Base-by-base conservation (phyloP, 2,797 vertebrate species). In the Luscinia megarhynchos region DNA sequence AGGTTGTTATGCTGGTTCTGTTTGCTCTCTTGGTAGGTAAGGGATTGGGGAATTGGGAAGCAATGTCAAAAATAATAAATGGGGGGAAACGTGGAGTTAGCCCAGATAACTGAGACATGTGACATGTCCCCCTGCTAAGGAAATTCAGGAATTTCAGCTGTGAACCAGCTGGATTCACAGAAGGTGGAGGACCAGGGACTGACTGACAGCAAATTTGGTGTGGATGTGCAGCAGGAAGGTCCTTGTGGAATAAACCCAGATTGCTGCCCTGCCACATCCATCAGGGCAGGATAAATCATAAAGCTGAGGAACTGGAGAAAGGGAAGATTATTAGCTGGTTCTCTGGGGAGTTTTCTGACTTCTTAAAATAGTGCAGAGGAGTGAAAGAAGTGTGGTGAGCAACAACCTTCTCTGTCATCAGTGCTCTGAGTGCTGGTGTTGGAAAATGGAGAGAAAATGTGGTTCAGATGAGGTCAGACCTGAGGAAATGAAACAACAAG, bases 101-200 rank as follows among this genome's bases (percentile, higher is more conserved):
- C 38, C 27, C n/a, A 75, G 78, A 10, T 53, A 8, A 18, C 15
- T 24, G 66, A 54, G 18, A 41, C 5, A 2, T 11, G n/a, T 50
- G 20, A 18, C 34, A 15, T 68, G 10, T 76, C 10, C 12, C 11
- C 15, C 20, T 78, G 2, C 32, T 76, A 21, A 62, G 78, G 95
- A 84, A 55, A 74, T 46, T 26, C 9, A 38, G 59, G 45, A 75
- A 51, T 68, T 68, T 41, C 54, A 57, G 16, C 29, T 91, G 43
- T 72, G 38, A 64, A 61, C 26, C 6, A 40, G 10, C 14, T n/a
- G 50, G 4, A 11, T 40, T 30, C 48, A 59, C 30, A 48, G 41
- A 46, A 21, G 19, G 10, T 36, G 30, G 5, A 11, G 61, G 10
- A 27, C 5, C 30, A 0, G 43, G 8, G 43, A 3, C 5, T 51